phyloP scores from a whole-genome alignment of 1,140 invertebrate species.

The Trichogramma pretiosum region DNA sequence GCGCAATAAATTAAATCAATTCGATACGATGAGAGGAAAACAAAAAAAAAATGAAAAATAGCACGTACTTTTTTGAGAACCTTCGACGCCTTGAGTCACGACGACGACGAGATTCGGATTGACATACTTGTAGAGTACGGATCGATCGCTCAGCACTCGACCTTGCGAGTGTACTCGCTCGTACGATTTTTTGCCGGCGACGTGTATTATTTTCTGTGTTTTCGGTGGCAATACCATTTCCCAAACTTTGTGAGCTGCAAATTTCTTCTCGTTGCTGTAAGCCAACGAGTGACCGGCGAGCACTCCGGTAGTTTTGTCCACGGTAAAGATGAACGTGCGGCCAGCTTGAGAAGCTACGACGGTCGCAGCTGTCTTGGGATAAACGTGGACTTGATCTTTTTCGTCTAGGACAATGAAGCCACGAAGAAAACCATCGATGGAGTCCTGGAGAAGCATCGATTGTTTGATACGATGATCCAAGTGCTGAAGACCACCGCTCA shows the following conservation, averaged over 20 bases:
- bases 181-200: constrained; percentile 60
- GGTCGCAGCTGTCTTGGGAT: constrained; percentile 50
- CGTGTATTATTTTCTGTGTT: constrained; percentile 59
- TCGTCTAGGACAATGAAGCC: constrained; percentile 69
- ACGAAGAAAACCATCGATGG: constrained; percentile 65
- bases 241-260: constrained; percentile 53
- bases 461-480: constrained; percentile 69
- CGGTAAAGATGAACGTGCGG: constrained; percentile 63
- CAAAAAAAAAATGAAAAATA: too few relatives aligned
- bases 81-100: constrained; percentile 69
- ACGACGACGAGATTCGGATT: constrained; percentile 94
- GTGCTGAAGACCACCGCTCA: constrained; percentile 50
- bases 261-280: constrained; percentile 39
- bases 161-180: constrained; percentile 95
- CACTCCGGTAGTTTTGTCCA: constrained; percentile 53
- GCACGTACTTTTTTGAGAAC: constrained; percentile 62
- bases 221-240: constrained; percentile 59
- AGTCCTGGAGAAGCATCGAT: constrained; percentile 57
- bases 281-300: constrained; percentile 62
- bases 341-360: constrained; percentile 41
- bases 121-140: constrained; percentile 95
- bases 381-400: constrained; percentile 60
- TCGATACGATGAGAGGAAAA: neutral
- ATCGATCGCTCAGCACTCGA: constrained; percentile 86
- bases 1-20: too few relatives aligned